phyloP scores from a whole-genome alignment of 1,140 invertebrate species.

The Phortica variegata region DNA sequence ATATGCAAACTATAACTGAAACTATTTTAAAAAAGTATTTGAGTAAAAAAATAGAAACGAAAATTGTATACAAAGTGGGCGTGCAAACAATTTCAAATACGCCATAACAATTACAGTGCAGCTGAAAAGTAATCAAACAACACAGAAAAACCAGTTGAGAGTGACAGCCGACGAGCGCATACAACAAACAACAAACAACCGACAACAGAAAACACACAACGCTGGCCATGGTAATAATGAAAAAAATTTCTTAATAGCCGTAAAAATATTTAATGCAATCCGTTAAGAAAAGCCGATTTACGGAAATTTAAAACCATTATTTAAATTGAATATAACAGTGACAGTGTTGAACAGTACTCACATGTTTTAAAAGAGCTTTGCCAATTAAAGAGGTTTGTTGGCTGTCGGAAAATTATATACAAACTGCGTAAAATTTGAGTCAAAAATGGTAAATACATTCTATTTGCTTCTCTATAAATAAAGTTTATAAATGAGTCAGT shows the following conservation, averaged over 20 bases:
- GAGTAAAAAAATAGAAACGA: too few species aligned
- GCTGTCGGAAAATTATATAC: too few species aligned
- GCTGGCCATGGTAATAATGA: conserved; percentile 25
- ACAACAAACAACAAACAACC: too few species aligned
- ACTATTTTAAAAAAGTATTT: too few species aligned
- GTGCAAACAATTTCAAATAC: conserved; percentile 35
- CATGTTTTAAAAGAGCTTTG: too few species aligned
- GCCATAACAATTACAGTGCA: conserved; percentile 43
- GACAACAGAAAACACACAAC: too few species aligned
- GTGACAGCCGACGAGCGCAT: conserved; percentile 39
- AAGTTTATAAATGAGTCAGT: too few species aligned
- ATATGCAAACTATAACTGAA: too few species aligned
- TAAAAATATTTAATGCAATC: conserved; percentile 11
- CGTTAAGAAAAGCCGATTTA: conserved; percentile 34
- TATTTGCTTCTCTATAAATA: conserved; percentile 2
- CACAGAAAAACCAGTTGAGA: conserved; percentile 45
- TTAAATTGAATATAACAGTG: too few species aligned
- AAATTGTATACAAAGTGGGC: conserved; percentile 31
- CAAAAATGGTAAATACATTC: conserved; percentile 23
- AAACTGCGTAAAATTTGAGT: too few species aligned
- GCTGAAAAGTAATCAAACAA: conserved; percentile 35
- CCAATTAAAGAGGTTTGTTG: too few species aligned
- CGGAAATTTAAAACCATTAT: conserved; percentile 16
- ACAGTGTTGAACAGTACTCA: too few species aligned
- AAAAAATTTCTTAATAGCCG: conserved; percentile 32